phyloP scores from a whole-genome alignment of 2,797 vertebrate genomes.

The Sternotherus odoratus region DNA sequence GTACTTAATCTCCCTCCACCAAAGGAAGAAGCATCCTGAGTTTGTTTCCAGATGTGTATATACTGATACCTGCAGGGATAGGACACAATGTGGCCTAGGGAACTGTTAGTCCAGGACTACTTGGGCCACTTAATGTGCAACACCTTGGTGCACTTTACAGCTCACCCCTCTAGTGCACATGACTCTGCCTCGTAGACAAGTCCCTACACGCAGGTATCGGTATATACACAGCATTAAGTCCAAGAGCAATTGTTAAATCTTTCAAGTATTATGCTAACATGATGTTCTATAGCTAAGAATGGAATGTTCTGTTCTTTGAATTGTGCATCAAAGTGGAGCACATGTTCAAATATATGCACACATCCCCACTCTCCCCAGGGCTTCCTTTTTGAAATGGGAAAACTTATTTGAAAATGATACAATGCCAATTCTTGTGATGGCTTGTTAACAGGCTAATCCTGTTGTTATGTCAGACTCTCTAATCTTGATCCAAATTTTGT shows the following conservation, averaged over 20 bases:
- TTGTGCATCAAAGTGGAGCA: not conserved
- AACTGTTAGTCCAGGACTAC: not conserved
- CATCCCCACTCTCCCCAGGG: not conserved
- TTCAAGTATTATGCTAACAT: not conserved
- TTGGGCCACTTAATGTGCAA: not conserved
- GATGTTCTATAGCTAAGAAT: not conserved
- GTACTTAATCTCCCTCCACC: not conserved
- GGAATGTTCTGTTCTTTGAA: not conserved
- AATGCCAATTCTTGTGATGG: conserved; percentile 7
- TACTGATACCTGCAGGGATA: not conserved
- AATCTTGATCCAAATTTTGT: conserved; percentile 49
- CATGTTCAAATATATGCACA: not conserved
- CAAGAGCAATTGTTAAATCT: not conserved
- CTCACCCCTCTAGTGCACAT: not conserved
- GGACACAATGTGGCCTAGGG: not conserved
- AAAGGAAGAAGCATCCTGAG: not conserved
- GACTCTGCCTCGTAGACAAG: not conserved
- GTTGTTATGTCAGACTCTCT: conserved; percentile 30
- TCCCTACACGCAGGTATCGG: not conserved
- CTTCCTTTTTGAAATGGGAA: not conserved
- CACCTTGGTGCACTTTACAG: not conserved
- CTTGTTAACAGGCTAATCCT: conserved; percentile 44
- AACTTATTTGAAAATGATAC: conserved; percentile 31
- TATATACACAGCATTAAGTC: not conserved
- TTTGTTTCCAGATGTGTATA: too few species aligned